These are phyloP conservation scores for Oeneis ivallda DNA, from an alignment of 2,888 invertebrate genomes.

Conservation along the genomic window DNA sequence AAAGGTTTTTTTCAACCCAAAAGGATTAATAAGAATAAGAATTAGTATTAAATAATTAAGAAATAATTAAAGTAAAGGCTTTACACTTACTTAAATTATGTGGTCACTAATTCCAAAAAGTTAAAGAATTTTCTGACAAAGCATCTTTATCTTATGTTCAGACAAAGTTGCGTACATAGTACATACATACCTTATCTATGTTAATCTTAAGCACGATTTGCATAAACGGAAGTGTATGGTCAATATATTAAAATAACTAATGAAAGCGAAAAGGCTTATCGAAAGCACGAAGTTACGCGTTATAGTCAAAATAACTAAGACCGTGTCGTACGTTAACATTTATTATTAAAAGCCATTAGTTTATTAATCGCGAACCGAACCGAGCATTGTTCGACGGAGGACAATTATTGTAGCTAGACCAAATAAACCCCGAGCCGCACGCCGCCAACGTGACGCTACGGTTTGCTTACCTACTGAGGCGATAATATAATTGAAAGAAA, in stretches of 20 bases:
- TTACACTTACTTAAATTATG: no score
- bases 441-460: slow-evolving; percentile 39
- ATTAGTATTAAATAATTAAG: no score
- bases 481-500: slow-evolving; percentile 49
- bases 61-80: no score
- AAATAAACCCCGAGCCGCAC: slow-evolving; percentile 57
- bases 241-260: slow-evolving; percentile 64
- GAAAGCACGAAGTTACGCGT: slow-evolving; percentile 67
- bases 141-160: background rate
- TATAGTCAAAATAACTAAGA: slow-evolving; percentile 77
- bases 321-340: slow-evolving; percentile 50
- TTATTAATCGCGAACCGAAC: slow-evolving; percentile 68
- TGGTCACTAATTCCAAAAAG: background rate
- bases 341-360: slow-evolving; percentile 69
- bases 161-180: background rate
- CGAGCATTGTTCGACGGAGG: slow-evolving; percentile 70
- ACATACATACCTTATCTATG: background rate
- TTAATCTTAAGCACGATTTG: slow-evolving; percentile 9
- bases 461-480: slow-evolving; percentile 59
- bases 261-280: slow-evolving; percentile 66
- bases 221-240: slow-evolving; percentile 49
- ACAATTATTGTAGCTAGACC: slow-evolving; percentile 78
- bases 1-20: no score
- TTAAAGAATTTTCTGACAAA: background rate
- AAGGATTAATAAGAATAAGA: no score